Percentiles rank a stretch among this genome's conserved stretches.
Conservation (phyloP, 2,888 invertebrate species). For the Trachelus iudaicus region DNA sequence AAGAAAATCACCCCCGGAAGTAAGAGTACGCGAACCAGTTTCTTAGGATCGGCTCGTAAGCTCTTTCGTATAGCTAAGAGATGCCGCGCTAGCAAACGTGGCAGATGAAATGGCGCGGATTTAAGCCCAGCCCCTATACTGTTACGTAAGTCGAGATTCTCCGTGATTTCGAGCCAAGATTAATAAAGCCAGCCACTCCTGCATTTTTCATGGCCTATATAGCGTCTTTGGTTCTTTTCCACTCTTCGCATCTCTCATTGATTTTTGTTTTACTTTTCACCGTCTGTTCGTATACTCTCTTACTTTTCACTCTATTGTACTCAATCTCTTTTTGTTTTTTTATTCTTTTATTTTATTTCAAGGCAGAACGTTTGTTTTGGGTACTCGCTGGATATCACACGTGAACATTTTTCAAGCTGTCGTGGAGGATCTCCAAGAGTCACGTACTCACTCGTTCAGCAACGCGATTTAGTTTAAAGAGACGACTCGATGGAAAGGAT, state of each 20-base stretch:
- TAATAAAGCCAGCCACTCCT: background rate
- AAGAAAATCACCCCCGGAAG: background rate
- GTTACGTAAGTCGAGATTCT: background rate
- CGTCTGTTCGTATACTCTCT: background rate
- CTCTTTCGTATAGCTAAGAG: background rate
- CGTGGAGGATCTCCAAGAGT: too few species aligned
- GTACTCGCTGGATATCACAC: background rate
- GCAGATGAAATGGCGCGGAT: background rate
- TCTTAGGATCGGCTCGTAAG: background rate
- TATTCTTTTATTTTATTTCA: background rate
- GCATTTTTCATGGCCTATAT: background rate
- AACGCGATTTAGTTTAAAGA: too few species aligned
- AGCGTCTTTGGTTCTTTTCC: background rate
- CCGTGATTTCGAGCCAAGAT: background rate
- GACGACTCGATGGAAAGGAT: too few species aligned
- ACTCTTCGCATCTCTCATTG: background rate
- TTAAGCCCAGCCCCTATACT: background rate
- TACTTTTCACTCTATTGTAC: background rate
- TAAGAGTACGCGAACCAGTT: background rate
- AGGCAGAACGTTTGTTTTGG: background rate
- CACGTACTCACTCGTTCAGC: too few species aligned
- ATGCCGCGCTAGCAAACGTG: background rate
- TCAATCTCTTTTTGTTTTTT: background rate
- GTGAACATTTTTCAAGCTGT: background rate
- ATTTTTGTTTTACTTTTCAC: background rate